Base-by-base conservation (phyloP, 2,113 vertebrate genomes). In the Syngnathoides biaculeatus region DNA sequence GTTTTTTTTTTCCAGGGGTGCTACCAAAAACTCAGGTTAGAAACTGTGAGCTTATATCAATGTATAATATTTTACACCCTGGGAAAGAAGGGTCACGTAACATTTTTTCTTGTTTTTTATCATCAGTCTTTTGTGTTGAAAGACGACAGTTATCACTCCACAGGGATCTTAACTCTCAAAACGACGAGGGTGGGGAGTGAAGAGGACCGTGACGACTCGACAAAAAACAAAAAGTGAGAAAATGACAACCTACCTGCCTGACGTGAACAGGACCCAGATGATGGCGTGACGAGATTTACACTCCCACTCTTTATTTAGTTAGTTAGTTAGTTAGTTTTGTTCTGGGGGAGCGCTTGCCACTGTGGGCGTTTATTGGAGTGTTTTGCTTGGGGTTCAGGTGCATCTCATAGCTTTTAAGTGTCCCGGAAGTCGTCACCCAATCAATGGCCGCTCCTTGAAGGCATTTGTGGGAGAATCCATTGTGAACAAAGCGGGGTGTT, bases 231-330 rank as follows among this genome's bases (percentile, higher is more conserved):
- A 35, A 35, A 35, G 6, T 17, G 24, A 14, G 20, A 60, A 38
- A 20, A 20, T 20, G 2, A 38, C 27, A 50, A 61, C 81, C 67
- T 69, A 89, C 88, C 84, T 74, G 67, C 88, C 84, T 74, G 67
- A 19, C 69, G 9, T 75, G 67, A 26, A 56, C 65, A 5, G 75
- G 77, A 83, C 81, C 78, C 86, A 79, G 79, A 67, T n/a, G n/a
- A 0, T 78, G 17, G 35, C 65, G 26, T 15, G 10, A 52, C 6
- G 8, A 63, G 30, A 24, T 47, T 30, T 26, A 56, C 2, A 8
- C 2, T 0, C 3, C 9, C 38, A n/a, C n/a, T n/a, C n/a, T n/a
- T n/a, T n/a, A n/a, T n/a, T n/a, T n/a, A n/a, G n/a, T n/a, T n/a
- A n/a, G n/a, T n/a, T n/a, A n/a, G n/a, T n/a, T n/a, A n/a, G n/a